Evolutionary conservation across 2,888 invertebrate genomes (phyloP), one percentile per base, ranked within the genome.

Genomic region (Melinopterus prodromus): DNA sequence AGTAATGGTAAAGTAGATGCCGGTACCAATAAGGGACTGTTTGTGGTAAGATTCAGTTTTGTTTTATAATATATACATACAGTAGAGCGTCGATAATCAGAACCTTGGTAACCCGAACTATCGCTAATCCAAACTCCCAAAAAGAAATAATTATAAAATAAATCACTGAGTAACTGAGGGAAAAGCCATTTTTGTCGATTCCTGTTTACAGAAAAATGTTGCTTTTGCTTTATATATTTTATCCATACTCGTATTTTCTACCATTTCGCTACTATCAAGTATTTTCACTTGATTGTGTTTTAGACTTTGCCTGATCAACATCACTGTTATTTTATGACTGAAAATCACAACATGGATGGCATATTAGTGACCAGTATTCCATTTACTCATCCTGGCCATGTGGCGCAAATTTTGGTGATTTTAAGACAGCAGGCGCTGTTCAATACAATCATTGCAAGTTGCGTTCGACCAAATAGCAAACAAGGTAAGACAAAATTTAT

Each of bases 241-340:
- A 26, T 2, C 26, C 26, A 26, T 26, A 26, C 26, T 26, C 26
- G 26, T 26, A 26, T 26, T 26, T 26, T 26, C 26, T 26, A 26
- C 26, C 26, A 26, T 26, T 26, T 26, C 1, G 26, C 26, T 26
- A n/a, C 26, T 26, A 26, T 26, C 26, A 1, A 1, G 26, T 53
- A 37, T 9, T 76, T 36, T 78, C 26, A 53, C 14, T 14, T 72
- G 71, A 38, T 82, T 83, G 83, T 26, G 26, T 90, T 89, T 15
- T 90, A 96, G 96, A 95, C 94, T 80, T 90, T 99, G 75, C 97
- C 98, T 0, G 98, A 98, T 88, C 98, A 98, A 88, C 95, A 94
- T 80, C 98, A 99, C 88, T 97, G 97, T 87, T 99, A 98, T 89
- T 97, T 97, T 89, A 92, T 98, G 90, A 97, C 97, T 36, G 96